Evolutionary conservation across 2,797 vertebrate genomes (phyloP), one percentile per base, ranked within the genome.

Genomic region (Hippocampus kuda): DNA sequence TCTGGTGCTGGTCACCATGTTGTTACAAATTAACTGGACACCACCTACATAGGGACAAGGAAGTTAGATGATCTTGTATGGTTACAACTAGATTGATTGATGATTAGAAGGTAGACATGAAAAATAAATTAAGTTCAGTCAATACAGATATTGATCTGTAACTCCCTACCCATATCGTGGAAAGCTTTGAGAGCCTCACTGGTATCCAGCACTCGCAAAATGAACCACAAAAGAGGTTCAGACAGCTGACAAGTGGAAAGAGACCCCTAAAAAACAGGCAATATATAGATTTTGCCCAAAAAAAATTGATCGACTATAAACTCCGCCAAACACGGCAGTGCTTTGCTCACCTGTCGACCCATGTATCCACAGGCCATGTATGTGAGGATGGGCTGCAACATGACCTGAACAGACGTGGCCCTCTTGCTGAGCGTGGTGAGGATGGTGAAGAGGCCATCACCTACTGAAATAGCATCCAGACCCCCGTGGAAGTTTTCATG

Each of bases 341-440:
- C 16, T 60, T 18, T 10, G 42, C 90, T 90, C 82, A 99, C 97
- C 89, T 99, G 97, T 88, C 97, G 91, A 70, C 97, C 97, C 97
- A 99, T 99, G 86, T 99, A 99, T 0, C 97, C 97, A 86, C 97
- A 99, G 70, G 97, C 97, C 97, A 99, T 99, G 86, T 99, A 99
- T 2, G 97, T 99, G 82, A 99, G 92, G 86, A 99, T 97, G 68
- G 97, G 97, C 86, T 99, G 97, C 66, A 99, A 83, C 97, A 99
- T 99, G 84, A 97, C 94, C 85, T 98, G 96, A 38, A 98, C 95
- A 0, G 96, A 95, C 20, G 94, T 95, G 73, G 97, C 94, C 86
- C 93, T 95, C 88, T 98, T 99, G 87, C 97, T 99, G 64, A 99
- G 94, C 0, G 97, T 99, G 75, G 96, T 99, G 76, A 99, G 88